Conservation (phyloP, 1,140 invertebrate genomes). For the Thaumetopoea pityocampa region DNA sequence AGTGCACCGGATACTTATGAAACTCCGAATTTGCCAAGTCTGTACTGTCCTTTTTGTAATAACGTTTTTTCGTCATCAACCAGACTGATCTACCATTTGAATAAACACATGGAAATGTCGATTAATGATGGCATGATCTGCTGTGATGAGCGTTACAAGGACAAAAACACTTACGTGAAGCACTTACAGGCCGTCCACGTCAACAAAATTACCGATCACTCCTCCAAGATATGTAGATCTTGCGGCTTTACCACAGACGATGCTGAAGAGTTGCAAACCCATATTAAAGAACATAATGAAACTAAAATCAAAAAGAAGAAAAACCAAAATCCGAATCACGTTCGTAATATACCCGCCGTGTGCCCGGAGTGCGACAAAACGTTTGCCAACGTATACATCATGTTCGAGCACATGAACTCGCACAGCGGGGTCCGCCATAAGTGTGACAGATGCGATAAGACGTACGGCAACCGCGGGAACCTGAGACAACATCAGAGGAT, state of each 20-base stretch:
- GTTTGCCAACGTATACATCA: conserved; percentile 60
- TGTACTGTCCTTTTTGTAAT: conserved; percentile 49
- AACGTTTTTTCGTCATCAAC: conserved; percentile 46
- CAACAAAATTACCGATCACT: background rate
- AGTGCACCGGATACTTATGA: background rate
- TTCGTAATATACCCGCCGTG: conserved; percentile 44
- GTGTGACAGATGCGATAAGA: conserved; percentile 41
- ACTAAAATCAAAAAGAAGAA: conserved; percentile 10
- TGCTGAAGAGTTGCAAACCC: conserved; percentile 22
- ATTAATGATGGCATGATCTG: conserved; percentile 34
- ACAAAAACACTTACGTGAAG: conserved; percentile 29
- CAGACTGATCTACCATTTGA: conserved; percentile 45
- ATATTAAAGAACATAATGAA: conserved; percentile 33
- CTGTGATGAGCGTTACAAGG: conserved; percentile 30
- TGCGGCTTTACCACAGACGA: conserved; percentile 33
- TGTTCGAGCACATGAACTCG: conserved; percentile 41
- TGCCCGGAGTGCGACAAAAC: conserved; percentile 53
- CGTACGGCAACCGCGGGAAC: conserved; percentile 32
- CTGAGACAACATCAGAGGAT: conserved; percentile 36
- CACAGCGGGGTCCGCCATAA: conserved; percentile 24
- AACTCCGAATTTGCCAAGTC: conserved; percentile 18
- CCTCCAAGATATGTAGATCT: conserved; percentile 17
- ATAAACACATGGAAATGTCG: conserved; percentile 35
- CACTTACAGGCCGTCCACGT: conserved; percentile 45
- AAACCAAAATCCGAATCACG: conserved; percentile 24